Evolutionary conservation across 2,113 vertebrate genomes (phyloP).

Genomic region (Todiramphus saurophagus): DNA sequence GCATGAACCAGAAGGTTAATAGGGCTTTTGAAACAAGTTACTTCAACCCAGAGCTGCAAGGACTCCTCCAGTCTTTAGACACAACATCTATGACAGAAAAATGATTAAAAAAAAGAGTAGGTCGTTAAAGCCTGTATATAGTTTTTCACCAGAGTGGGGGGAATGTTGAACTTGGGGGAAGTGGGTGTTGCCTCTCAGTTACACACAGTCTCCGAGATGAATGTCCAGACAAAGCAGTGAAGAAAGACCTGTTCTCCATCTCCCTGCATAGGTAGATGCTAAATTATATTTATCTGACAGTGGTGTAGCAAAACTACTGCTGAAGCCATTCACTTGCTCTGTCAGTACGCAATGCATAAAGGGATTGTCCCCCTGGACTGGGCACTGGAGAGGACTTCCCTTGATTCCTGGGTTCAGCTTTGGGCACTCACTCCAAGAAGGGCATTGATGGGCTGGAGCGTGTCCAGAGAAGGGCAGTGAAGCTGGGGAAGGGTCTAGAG

Average conservation of each 20-base stretch:
- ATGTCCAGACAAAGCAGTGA: background rate
- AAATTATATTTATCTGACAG: background rate
- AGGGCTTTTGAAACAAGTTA: background rate
- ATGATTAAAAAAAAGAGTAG: background rate
- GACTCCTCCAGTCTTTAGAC: background rate
- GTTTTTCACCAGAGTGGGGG: background rate
- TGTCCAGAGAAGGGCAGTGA: too few relatives aligned
- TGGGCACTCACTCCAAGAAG: too few relatives aligned
- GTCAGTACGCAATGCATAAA: background rate
- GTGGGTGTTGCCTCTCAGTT: too few relatives aligned
- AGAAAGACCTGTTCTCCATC: background rate
- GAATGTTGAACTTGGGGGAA: background rate
- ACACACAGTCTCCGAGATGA: too few relatives aligned
- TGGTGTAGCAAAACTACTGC: background rate
- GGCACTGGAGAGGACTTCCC: too few relatives aligned
- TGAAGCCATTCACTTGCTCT: background rate
- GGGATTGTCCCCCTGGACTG: too few relatives aligned
- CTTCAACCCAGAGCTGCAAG: background rate
- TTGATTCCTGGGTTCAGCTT: too few relatives aligned
- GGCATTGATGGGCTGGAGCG: too few relatives aligned
- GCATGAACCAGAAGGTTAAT: background rate
- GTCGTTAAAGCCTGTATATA: background rate
- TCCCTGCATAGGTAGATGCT: rapidly evolving
- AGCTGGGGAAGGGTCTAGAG: too few relatives aligned
- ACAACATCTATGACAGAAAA: background rate